A percentile compares a stretch with the other conserved stretches of the same genome.
Conservation (phyloP, 2,797 vertebrate genomes). For the Bufotes viridis region DNA sequence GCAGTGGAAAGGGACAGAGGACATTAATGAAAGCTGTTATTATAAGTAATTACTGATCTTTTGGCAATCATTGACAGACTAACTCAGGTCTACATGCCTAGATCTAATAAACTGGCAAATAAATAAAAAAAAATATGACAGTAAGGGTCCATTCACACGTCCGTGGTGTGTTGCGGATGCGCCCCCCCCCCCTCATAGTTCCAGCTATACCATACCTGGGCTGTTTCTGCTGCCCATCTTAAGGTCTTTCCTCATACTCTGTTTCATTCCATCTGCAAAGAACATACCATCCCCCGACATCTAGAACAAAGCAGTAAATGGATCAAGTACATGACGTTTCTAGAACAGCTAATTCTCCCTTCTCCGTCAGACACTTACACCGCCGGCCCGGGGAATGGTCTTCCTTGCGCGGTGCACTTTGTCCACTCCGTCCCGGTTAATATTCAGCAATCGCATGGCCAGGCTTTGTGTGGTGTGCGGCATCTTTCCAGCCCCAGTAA, state of each 20-base stretch:
- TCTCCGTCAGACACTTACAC: slow-evolving; percentile 74
- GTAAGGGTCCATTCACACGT: too few species aligned
- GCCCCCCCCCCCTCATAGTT: not conserved
- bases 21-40: too few species aligned
- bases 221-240: slow-evolving; percentile 40
- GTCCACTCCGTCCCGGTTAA: slow-evolving; percentile 72
- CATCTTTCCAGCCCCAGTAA: slow-evolving; percentile 79
- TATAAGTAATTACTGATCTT: too few species aligned
- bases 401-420: slow-evolving; percentile 90
- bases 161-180: too few species aligned
- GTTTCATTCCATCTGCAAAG: slow-evolving; percentile 22
- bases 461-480: slow-evolving; percentile 72
- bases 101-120: too few species aligned
- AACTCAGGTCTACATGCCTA: too few species aligned
- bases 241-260: not conserved
- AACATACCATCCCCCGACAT: not conserved
- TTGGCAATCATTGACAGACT: too few species aligned
- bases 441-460: slow-evolving; percentile 74
- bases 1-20: too few species aligned
- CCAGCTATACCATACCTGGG: slow-evolving; percentile 31
- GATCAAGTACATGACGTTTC: not conserved
- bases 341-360: too few species aligned
- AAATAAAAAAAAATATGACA: too few species aligned
- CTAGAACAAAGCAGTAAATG: not conserved
- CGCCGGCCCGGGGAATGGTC: slow-evolving; percentile 86